Evolutionary conservation across 53 echinoderm and acorn worm species (phyloP).

Genomic region (Henricia sp.): DNA sequence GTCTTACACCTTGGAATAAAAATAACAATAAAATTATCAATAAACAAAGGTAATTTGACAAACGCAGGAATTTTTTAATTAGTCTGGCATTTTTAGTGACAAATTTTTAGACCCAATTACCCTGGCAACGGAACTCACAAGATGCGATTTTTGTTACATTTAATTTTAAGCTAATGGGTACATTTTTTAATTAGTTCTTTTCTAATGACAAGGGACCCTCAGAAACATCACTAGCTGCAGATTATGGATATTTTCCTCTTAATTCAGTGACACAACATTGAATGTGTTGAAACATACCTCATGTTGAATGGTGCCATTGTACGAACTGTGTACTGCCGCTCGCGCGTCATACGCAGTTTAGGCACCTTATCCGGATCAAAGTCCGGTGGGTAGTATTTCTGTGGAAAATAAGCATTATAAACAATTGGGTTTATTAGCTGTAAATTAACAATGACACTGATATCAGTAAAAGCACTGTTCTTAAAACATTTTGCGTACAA

Average conservation of each 20-base stretch:
- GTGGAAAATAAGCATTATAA: background rate
- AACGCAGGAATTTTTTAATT: background rate
- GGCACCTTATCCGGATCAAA: constrained; percentile 98
- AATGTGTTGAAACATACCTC: no score
- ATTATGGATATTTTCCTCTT: no score
- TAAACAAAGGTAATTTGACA: background rate
- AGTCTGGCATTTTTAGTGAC: background rate
- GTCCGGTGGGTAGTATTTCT: constrained; percentile 99
- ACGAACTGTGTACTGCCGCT: constrained; percentile 89
- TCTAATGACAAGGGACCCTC: no score
- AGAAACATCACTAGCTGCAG: no score
- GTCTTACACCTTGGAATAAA: constrained; percentile 77
- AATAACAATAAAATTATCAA: background rate
- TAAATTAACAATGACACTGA: background rate
- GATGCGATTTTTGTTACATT: no score
- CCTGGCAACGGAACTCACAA: no score
- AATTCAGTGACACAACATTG: no score
- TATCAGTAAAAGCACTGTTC: no score
- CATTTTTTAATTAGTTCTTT: no score
- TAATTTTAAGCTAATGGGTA: no score
- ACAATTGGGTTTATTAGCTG: no score
- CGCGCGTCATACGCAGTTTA: constrained; percentile 75
- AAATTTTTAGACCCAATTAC: background rate
- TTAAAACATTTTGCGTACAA: no score
- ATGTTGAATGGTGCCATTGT: constrained; percentile 99